Conservation (phyloP, 1,140 invertebrate genomes). For the Papilio dardanus region DNA sequence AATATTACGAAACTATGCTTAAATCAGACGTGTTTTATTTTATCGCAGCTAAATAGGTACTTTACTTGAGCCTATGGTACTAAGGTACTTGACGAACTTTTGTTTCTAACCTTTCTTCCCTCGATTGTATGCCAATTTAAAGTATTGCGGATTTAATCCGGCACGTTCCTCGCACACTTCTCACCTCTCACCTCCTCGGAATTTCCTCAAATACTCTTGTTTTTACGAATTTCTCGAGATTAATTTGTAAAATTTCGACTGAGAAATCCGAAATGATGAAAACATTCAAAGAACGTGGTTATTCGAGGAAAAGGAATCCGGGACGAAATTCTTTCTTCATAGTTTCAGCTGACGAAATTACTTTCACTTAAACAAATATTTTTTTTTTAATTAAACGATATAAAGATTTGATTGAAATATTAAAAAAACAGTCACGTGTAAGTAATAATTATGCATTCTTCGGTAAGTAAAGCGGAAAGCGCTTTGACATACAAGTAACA, state of each 20-base stretch:
- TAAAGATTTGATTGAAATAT: not conserved
- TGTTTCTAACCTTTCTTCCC: not conserved
- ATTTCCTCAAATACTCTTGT: not conserved
- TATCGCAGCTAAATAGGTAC: no score
- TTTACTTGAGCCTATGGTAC: no score
- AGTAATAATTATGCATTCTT: not conserved
- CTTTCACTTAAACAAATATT: not conserved
- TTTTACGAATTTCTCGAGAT: not conserved
- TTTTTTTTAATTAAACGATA: not conserved
- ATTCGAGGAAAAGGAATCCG: not conserved
- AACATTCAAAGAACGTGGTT: not conserved
- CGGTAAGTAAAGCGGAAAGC: no score
- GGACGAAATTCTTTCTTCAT: not conserved
- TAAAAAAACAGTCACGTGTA: not conserved
- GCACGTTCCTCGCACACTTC: not conserved
- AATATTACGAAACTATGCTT: no score
- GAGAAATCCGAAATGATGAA: not conserved
- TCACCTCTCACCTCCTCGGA: not conserved
- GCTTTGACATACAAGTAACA: no score
- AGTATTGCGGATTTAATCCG: not conserved
- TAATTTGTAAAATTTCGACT: not conserved
- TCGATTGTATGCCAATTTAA: not conserved
- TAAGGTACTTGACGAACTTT: not conserved
- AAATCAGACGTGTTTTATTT: no score
- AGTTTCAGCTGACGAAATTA: not conserved